Evolutionary conservation across 2,888 invertebrate genomes (phyloP).

Genomic region (Scelioninae gen. 1): DNA sequence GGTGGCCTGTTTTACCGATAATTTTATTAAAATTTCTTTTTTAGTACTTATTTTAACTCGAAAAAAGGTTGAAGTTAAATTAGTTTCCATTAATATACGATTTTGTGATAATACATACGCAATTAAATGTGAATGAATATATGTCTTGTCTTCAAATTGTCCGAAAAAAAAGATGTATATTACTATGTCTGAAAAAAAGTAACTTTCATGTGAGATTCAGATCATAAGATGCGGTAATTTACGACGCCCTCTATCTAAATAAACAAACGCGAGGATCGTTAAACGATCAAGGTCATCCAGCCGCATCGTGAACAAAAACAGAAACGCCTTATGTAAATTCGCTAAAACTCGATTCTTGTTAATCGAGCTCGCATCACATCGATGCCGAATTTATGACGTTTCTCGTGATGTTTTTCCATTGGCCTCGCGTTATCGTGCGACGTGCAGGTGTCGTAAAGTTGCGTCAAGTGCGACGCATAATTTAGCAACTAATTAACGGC

Average conservation of each 20-base stretch:
- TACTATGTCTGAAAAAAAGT: too few species aligned
- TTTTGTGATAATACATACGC: too few species aligned
- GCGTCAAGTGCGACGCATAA: conserved; percentile 81
- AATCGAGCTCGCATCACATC: conserved; percentile 66
- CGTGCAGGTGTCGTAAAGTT: conserved; percentile 66
- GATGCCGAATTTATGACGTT: conserved; percentile 67
- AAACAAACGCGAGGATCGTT: conserved; percentile 57
- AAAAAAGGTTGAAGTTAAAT: too few species aligned
- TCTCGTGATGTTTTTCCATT: conserved; percentile 53
- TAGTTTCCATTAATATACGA: too few species aligned
- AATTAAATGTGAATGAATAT: too few species aligned
- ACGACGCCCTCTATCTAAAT: conserved; percentile 52
- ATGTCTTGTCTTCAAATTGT: too few species aligned
- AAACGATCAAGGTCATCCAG: conserved; percentile 58
- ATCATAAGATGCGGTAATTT: conserved; percentile 63
- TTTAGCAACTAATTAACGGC: conserved; percentile 84
- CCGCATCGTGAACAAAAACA: conserved; percentile 35
- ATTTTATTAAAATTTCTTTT: too few species aligned
- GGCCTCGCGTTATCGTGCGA: conserved; percentile 45
- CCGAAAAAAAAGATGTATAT: too few species aligned
- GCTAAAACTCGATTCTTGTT: conserved; percentile 70
- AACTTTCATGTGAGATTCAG: conserved; percentile 38
- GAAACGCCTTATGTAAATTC: conserved; percentile 66
- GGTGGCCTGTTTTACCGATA: too few species aligned
- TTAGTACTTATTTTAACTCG: too few species aligned